Conservation (phyloP, 2,113 vertebrate species). For the Ceyx margarethae region DNA sequence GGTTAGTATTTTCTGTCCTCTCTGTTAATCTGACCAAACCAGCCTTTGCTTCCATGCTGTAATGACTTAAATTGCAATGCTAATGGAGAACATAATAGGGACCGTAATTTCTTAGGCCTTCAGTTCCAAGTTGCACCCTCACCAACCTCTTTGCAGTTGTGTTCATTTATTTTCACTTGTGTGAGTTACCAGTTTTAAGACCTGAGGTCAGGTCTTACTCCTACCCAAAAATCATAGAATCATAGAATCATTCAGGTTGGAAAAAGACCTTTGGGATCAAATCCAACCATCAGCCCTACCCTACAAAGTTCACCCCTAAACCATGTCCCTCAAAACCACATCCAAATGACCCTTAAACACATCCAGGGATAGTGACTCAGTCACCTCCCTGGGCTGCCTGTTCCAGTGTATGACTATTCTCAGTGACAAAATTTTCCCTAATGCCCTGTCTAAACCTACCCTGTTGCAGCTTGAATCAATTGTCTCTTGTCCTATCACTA, state of each 20-base stretch:
- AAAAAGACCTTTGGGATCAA: no score
- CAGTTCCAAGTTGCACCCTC: neutral
- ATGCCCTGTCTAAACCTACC: no score
- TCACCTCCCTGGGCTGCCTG: no score
- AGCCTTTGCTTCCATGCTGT: neutral
- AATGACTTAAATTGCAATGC: neutral
- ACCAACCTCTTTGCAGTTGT: neutral
- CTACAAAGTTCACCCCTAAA: no score
- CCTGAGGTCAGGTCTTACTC: neutral
- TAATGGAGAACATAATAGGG: neutral
- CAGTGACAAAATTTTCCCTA: no score
- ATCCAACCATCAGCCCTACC: no score
- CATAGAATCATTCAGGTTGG: neutral
- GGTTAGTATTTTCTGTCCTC: neutral
- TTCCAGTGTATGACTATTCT: no score
- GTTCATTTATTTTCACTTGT: neutral
- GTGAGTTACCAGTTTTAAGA: neutral
- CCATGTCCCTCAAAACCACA: no score
- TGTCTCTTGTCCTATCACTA: no score
- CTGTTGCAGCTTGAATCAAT: no score
- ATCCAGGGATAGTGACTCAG: no score
- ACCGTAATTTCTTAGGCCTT: neutral
- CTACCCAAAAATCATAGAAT: neutral
- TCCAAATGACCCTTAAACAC: no score
- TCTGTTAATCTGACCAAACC: neutral